Evolutionary conservation across 1,140 invertebrate species (phyloP).

Genomic region (Philopotamus ludificatus): DNA sequence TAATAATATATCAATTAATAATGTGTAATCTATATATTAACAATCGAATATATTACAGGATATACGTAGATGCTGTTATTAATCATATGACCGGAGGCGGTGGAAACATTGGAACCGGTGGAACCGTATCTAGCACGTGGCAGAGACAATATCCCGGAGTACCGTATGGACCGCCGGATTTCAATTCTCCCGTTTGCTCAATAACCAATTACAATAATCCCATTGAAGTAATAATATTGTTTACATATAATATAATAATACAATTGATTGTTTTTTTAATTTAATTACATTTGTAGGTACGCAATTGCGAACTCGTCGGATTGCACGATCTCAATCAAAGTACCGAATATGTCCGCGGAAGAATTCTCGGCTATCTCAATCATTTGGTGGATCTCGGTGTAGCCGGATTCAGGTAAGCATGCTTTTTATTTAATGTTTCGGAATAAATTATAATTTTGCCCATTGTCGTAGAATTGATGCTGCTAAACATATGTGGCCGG

Average conservation of each 20-base stretch:
- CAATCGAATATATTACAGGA: slow-evolving; percentile 44
- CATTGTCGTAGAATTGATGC: slow-evolving; percentile 61
- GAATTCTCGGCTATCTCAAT: slow-evolving; percentile 68
- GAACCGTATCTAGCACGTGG: slow-evolving; percentile 48
- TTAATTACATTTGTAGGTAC: slow-evolving; percentile 51
- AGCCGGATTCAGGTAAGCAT: slow-evolving; percentile 65
- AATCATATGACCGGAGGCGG: slow-evolving; percentile 70
- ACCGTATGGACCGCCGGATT: slow-evolving; percentile 48
- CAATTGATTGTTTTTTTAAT: not conserved
- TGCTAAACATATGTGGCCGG: slow-evolving; percentile 81
- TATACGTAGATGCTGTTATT: slow-evolving; percentile 70
- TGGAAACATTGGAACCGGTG: slow-evolving; percentile 53
- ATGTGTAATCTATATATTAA: not conserved
- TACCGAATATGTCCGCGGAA: slow-evolving; percentile 62
- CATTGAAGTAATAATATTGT: slow-evolving; percentile 45
- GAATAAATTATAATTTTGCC: slow-evolving; percentile 10
- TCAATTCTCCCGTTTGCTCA: slow-evolving; percentile 45
- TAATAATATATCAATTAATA: slow-evolving; percentile 1
- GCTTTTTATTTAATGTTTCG: not conserved
- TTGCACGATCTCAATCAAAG: slow-evolving; percentile 70
- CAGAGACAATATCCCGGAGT: slow-evolving; percentile 50
- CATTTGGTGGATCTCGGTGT: slow-evolving; percentile 69
- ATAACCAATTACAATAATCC: slow-evolving; percentile 47
- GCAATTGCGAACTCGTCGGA: slow-evolving; percentile 71
- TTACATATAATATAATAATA: not conserved